These are phyloP conservation scores for Halocynthia roretzi DNA, from an alignment of 23 tunicate genomes.

Conservation along the genomic window DNA sequence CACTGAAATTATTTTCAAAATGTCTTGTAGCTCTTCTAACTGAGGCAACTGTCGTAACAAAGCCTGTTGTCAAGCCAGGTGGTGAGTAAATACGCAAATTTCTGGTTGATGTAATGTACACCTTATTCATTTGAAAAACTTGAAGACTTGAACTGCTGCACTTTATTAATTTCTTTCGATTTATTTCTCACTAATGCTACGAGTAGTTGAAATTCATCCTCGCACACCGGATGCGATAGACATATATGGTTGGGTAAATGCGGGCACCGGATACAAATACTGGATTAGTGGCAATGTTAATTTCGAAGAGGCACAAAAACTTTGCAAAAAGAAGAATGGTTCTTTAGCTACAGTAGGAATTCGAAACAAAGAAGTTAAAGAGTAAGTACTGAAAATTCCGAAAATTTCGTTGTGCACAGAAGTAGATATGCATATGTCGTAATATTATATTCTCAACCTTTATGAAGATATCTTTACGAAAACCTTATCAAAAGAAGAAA, in stretches of 20 bases:
- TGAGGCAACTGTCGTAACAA: background rate
- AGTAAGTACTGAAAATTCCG: background rate
- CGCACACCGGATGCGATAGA: background rate
- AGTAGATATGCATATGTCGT: background rate
- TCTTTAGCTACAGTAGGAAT: slow-evolving; percentile 4
- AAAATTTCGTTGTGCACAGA: background rate
- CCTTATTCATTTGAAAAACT: background rate
- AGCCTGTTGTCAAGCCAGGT: background rate
- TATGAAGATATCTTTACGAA: background rate
- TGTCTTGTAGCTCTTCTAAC: background rate
- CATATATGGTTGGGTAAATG: slow-evolving; percentile 8
- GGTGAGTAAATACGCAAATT: background rate
- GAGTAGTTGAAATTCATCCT: too few relatives aligned
- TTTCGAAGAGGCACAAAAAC: background rate
- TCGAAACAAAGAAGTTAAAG: background rate
- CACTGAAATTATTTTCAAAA: background rate
- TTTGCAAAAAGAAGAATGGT: background rate
- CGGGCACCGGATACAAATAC: background rate
- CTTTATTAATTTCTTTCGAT: too few relatives aligned
- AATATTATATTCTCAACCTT: background rate
- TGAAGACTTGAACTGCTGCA: background rate
- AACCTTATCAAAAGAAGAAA: background rate
- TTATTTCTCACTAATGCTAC: too few relatives aligned
- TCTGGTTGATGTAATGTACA: background rate
- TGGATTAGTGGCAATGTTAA: slow-evolving; percentile 1